These are phyloP conservation scores for Myotis pilosus DNA, from an alignment of 2,797 vertebrate species.

Conservation along the genomic window DNA sequence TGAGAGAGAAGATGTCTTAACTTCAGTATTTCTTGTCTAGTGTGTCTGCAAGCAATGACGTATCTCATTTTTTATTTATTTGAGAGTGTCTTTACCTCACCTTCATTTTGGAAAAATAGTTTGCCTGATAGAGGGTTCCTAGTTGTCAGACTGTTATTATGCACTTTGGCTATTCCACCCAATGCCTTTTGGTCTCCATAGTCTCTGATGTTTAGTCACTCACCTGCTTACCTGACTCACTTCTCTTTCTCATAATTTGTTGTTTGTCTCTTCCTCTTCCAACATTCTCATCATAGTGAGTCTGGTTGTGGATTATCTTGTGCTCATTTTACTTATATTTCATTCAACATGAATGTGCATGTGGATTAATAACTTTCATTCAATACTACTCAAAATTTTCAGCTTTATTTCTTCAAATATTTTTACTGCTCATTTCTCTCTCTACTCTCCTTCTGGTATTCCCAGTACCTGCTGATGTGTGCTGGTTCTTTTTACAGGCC, in stretches of 20 bases:
- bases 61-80: no score
- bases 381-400: neutral
- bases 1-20: no score
- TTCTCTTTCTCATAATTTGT: neutral
- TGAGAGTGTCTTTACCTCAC: no score
- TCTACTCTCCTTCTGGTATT: neutral
- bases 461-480: neutral
- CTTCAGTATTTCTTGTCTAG: no score
- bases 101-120: no score
- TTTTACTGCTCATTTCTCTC: neutral
- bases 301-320: neutral
- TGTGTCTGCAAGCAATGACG: no score
- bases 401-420: neutral
- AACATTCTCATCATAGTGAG: neutral
- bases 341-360: neutral
- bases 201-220: no score
- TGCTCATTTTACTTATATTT: neutral
- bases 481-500: neutral
- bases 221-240: no score
- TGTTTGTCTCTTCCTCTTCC: neutral
- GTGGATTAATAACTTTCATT: neutral
- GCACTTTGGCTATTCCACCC: no score
- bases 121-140: no score
- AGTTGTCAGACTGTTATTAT: no score
- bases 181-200: no score